Conservation (phyloP, 2,113 vertebrate species). For the Marcusenius ussheri region DNA sequence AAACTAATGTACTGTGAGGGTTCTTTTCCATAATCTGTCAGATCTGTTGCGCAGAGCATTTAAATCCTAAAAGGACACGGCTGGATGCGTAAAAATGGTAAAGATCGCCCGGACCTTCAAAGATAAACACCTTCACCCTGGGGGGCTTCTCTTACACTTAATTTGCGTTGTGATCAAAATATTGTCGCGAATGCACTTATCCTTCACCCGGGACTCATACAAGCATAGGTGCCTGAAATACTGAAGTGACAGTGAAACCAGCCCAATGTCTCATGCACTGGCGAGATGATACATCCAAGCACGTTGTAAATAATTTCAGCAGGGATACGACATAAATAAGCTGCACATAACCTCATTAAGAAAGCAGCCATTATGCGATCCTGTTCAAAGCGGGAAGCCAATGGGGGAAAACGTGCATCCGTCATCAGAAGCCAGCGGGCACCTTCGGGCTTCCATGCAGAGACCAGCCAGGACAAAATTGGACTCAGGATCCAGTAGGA, state of each 20-base stretch:
- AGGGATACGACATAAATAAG: not conserved
- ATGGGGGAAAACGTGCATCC: not conserved
- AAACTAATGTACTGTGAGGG: not conserved
- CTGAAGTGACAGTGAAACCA: not conserved
- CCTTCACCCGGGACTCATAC: not conserved
- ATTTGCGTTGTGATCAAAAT: not conserved
- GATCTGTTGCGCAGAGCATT: not conserved
- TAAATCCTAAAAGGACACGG: not conserved
- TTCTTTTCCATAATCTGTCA: not conserved
- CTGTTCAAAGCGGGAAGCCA: not conserved
- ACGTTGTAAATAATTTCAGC: not conserved
- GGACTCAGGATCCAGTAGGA: not conserved
- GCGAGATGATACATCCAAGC: not conserved
- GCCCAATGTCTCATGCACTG: not conserved
- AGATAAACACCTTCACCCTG: not conserved
- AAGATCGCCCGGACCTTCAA: not conserved
- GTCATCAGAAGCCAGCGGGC: not conserved
- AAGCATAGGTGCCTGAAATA: not conserved
- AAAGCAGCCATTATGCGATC: not conserved
- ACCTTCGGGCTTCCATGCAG: not conserved
- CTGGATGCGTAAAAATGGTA: not conserved
- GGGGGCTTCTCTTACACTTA: not conserved
- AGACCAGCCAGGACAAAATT: slow-evolving; percentile 41
- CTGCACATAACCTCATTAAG: not conserved
- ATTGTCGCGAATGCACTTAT: not conserved